These are phyloP conservation scores for Amazona finschi DNA, from an alignment of 2,797 vertebrate species.

Conservation along the genomic window DNA sequence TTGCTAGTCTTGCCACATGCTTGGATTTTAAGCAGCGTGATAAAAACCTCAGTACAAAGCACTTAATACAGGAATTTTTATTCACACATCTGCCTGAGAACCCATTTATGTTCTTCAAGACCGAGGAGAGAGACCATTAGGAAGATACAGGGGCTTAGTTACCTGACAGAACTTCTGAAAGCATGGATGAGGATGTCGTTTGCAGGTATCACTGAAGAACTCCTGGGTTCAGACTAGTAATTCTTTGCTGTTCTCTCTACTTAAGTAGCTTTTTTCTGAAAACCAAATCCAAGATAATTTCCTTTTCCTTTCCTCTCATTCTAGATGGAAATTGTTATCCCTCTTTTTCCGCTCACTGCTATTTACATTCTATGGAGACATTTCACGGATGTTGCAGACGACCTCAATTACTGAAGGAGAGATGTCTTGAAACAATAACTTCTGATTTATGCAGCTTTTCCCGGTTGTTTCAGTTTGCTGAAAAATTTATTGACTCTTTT, in stretches of 20 bases:
- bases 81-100: background rate
- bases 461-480: background rate
- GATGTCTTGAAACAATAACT: background rate
- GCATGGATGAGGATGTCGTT: rapidly evolving
- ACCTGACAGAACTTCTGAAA: background rate
- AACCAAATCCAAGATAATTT: background rate
- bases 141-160: background rate
- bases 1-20: background rate
- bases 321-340: background rate
- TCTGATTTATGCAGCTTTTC: slow-evolving; percentile 6
- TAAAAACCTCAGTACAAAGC: background rate
- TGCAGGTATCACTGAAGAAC: background rate
- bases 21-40: background rate
- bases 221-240: background rate
- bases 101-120: background rate
- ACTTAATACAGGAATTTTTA: background rate
- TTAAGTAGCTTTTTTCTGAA: background rate
- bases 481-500: slow-evolving; percentile 18
- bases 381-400: slow-evolving; percentile 27
- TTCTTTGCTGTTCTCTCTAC: background rate
- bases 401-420: background rate
- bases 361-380: background rate
- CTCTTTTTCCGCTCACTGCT: slow-evolving; percentile 35
- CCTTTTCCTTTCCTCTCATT: background rate
- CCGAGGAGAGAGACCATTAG: background rate